A percentile compares a stretch with the other conserved stretches of the same genome.
Conservation (phyloP, 2,113 vertebrate genomes). For the Arizona elegans region DNA sequence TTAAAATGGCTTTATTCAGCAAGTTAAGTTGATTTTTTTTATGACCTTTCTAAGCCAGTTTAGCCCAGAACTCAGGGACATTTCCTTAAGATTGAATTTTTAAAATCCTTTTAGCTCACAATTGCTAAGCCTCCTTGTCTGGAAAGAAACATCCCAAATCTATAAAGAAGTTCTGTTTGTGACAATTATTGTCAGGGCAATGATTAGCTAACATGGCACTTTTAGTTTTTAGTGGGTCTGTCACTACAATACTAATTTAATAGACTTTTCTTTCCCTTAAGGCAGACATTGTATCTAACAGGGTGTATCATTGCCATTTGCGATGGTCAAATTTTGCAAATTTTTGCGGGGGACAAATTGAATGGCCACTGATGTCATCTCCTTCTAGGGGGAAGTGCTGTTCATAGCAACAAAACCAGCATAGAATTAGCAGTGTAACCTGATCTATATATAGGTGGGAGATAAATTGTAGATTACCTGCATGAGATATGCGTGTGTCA, state of each 20-base stretch:
- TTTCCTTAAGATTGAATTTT: conserved; percentile 68
- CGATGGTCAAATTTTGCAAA: conserved; percentile 50
- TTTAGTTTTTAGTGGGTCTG: conserved; percentile 47
- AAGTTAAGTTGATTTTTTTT: conserved; percentile 78
- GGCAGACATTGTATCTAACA: conserved; percentile 22
- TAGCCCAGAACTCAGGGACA: conserved; percentile 61
- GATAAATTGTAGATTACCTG: background rate
- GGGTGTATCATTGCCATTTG: conserved; percentile 7
- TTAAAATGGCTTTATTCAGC: conserved; percentile 74
- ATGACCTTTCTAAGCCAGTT: conserved; percentile 75
- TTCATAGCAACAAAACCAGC: background rate
- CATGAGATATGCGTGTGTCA: background rate
- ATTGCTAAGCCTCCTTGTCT: conserved; percentile 54
- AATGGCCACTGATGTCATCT: conserved; percentile 46
- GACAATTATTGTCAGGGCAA: conserved; percentile 62
- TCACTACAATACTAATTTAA: conserved; percentile 42
- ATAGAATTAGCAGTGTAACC: background rate
- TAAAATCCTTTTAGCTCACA: conserved; percentile 67
- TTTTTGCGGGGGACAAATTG: conserved; percentile 54
- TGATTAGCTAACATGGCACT: conserved; percentile 54
- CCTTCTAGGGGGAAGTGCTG: conserved; percentile 10
- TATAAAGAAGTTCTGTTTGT: conserved; percentile 61
- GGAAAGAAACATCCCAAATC: conserved; percentile 57
- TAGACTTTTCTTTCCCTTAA: conserved; percentile 50
- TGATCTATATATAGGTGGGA: background rate